Conservation (phyloP, 2,888 invertebrate genomes). For the Drosophila siamana region DNA sequence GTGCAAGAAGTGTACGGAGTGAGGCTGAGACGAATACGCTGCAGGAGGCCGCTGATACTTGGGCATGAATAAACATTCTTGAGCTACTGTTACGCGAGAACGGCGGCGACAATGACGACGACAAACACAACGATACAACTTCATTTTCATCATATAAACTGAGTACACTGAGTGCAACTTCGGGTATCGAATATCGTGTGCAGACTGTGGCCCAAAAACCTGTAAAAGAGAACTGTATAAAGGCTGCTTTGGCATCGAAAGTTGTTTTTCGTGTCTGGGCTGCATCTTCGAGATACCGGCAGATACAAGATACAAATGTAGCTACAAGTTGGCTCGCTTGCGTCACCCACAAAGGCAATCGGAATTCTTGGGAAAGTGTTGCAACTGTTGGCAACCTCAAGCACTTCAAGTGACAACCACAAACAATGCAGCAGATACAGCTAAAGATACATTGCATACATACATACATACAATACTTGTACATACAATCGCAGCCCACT, state of each 20-base stretch:
- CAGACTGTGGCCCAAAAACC: constrained; percentile 38
- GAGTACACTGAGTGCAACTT: not conserved
- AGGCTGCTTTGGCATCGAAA: constrained; percentile 55
- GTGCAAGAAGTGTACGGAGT: constrained; percentile 1
- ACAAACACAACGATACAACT: no score
- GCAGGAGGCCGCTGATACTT: constrained; percentile 59
- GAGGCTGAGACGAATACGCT: constrained; percentile 35
- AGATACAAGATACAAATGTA: constrained; percentile 52
- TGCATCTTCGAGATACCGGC: constrained; percentile 42
- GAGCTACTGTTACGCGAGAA: constrained; percentile 70
- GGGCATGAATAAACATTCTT: constrained; percentile 57
- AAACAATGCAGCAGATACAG: constrained; percentile 53
- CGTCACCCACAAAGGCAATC: constrained; percentile 52
- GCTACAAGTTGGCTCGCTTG: constrained; percentile 52
- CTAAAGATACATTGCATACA: constrained; percentile 15
- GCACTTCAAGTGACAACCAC: constrained; percentile 78
- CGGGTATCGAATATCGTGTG: constrained; percentile 45
- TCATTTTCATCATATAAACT: constrained; percentile 52
- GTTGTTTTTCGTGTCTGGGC: constrained; percentile 66
- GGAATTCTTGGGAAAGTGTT: constrained; percentile 76
- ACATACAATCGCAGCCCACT: constrained; percentile 29
- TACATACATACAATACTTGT: no score
- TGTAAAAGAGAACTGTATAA: not conserved
- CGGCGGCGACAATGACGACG: constrained; percentile 29
- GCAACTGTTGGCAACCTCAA: constrained; percentile 62